A percentile compares a stretch with the other conserved stretches of the same genome.
These are phyloP conservation scores for Notodonta ziczac DNA, from an alignment of 2,888 invertebrate genomes.

Conservation along the genomic window DNA sequence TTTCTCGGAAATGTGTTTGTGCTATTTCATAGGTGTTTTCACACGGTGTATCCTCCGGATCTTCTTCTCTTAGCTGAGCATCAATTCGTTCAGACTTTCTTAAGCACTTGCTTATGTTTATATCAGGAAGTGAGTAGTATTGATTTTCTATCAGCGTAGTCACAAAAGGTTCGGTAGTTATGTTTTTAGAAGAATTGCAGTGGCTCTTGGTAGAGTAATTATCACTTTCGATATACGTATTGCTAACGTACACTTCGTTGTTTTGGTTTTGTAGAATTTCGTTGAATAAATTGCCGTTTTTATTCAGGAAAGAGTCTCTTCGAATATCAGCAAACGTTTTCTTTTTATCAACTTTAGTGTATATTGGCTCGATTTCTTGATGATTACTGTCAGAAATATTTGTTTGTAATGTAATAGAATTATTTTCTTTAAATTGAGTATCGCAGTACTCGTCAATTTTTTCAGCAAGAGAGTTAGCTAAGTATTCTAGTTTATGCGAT, in stretches of 20 bases:
- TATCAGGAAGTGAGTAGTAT: slow-evolving; percentile 89
- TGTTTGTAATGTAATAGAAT: slow-evolving; percentile 57
- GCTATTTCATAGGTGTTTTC: slow-evolving; percentile 78
- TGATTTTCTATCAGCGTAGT: slow-evolving; percentile 86
- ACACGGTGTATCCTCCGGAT: slow-evolving; percentile 72
- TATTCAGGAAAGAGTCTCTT: slow-evolving; percentile 64
- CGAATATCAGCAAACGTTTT: slow-evolving; percentile 83
- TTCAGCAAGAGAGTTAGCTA: slow-evolving; percentile 80
- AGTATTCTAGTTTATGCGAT: slow-evolving; percentile 78
- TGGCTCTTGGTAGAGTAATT: slow-evolving; percentile 68
- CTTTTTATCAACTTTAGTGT: slow-evolving; percentile 78
- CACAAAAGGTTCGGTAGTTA: slow-evolving; percentile 79
- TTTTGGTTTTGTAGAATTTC: slow-evolving; percentile 61
- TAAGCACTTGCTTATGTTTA: slow-evolving; percentile 88
- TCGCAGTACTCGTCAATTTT: slow-evolving; percentile 83
- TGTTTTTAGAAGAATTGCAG: slow-evolving; percentile 75
- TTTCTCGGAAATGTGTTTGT: slow-evolving; percentile 72
- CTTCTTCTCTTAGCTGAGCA: slow-evolving; percentile 85
- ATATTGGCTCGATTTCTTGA: slow-evolving; percentile 68
- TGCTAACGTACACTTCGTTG: slow-evolving; percentile 71
- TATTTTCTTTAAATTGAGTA: slow-evolving; percentile 71
- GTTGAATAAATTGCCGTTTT: slow-evolving; percentile 68
- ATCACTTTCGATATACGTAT: slow-evolving; percentile 72
- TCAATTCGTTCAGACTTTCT: slow-evolving; percentile 89
- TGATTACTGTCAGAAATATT: slow-evolving; percentile 56